phyloP scores from a whole-genome alignment of 2,888 invertebrate genomes.

The Idaea straminata region DNA sequence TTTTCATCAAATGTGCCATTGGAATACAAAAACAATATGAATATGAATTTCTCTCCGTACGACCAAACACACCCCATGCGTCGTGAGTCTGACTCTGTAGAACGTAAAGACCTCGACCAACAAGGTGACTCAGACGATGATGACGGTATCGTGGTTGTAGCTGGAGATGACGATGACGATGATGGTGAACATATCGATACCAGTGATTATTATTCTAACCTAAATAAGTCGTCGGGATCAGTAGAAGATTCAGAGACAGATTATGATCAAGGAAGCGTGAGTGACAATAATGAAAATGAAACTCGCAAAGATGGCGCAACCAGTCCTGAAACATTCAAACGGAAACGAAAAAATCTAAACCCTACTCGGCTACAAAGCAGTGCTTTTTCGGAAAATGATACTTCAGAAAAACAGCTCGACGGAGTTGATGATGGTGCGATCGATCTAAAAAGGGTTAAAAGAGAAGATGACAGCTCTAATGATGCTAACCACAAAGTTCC shows the following conservation, averaged over 20 bases:
- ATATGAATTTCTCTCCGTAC: conserved; percentile 57
- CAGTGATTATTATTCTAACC: conserved; percentile 65
- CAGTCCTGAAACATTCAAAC: conserved; percentile 83
- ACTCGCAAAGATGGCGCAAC: conserved; percentile 72
- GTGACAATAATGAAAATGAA: conserved; percentile 66
- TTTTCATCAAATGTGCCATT: conserved; percentile 70
- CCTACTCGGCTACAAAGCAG: conserved; percentile 88
- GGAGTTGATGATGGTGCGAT: conserved; percentile 46
- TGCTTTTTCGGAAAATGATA: conserved; percentile 40
- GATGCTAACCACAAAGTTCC: conserved; percentile 24
- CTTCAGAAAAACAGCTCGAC: conserved; percentile 42
- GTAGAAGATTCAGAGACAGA: conserved; percentile 70
- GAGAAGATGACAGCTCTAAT: conserved; percentile 39
- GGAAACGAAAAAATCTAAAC: conserved; percentile 94
- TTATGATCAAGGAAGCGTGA: conserved; percentile 66
- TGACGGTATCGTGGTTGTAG: conserved; percentile 89
- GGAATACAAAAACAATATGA: conserved; percentile 74
- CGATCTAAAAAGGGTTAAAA: conserved; percentile 65
- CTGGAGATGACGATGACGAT: conserved; percentile 88
- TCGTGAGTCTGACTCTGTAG: conserved; percentile 62
- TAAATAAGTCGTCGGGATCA: conserved; percentile 65
- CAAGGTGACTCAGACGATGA: conserved; percentile 86
- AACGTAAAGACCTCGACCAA: conserved; percentile 80
- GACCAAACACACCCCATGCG: conserved; percentile 63
- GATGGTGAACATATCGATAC: conserved; percentile 79